A percentile compares a stretch with the other conserved stretches of the same genome.
These are phyloP conservation scores for Apotomis capreana DNA, from an alignment of 2,888 invertebrate genomes.

Conservation along the genomic window DNA sequence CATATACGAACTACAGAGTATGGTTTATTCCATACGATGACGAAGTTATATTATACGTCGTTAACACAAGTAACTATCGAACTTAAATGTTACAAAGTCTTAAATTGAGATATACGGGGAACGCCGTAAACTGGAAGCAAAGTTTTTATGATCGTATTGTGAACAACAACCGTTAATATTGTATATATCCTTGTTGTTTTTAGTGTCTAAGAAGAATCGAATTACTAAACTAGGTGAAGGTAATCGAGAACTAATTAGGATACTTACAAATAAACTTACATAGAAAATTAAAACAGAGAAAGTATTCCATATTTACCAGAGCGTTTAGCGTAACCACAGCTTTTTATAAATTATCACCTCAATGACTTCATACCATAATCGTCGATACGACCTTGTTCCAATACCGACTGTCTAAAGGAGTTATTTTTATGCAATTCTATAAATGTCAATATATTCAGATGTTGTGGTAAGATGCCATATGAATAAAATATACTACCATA, in stretches of 20 bases:
- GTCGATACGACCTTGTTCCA: constrained; percentile 38
- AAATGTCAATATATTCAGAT: constrained; percentile 22
- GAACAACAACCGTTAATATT: constrained; percentile 4
- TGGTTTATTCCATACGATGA: background rate
- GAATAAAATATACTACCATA: constrained; percentile 21
- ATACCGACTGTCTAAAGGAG: constrained; percentile 17
- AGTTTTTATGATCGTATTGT: constrained; percentile 6
- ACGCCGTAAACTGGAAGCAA: constrained; percentile 5
- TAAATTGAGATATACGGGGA: constrained; percentile 4
- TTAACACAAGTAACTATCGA: constrained; percentile 1
- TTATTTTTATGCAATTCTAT: constrained; percentile 19
- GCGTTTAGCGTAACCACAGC: constrained; percentile 50
- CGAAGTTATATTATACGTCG: constrained; percentile 1
- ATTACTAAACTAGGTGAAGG: constrained; percentile 17
- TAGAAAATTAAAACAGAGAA: constrained; percentile 45
- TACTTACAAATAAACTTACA: constrained; percentile 11
- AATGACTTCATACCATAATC: constrained; percentile 37
- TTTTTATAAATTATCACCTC: constrained; percentile 44
- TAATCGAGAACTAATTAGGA: background rate
- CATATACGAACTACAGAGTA: background rate
- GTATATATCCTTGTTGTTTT: background rate
- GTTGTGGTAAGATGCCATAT: constrained; percentile 9
- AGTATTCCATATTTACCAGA: constrained; percentile 47
- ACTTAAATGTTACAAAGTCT: constrained; percentile 17
- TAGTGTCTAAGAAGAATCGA: constrained; percentile 8